Percentiles rank a stretch among this genome's conserved stretches.
Conservation (phyloP, 2,888 invertebrate genomes). For the Tineola bisselliella region DNA sequence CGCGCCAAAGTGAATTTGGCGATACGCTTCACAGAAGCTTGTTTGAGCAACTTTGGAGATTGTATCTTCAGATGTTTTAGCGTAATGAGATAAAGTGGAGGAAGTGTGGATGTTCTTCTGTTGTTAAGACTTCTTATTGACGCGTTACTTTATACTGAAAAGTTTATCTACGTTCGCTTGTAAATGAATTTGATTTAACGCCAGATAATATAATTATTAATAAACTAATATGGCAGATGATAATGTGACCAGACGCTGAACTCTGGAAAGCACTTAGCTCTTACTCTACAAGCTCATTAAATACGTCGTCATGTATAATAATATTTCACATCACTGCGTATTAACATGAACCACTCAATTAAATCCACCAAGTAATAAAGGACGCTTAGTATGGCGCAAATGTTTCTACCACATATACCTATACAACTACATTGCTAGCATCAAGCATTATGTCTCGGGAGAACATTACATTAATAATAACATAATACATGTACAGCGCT, state of each 20-base stretch:
- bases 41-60: constrained; percentile 11
- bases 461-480: not conserved
- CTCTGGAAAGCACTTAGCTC: constrained; percentile 6
- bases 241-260: constrained; percentile 3
- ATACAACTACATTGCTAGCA: not conserved
- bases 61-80: constrained; percentile 12
- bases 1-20: constrained; percentile 16
- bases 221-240: not conserved
- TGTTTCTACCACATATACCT: not conserved
- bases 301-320: constrained; percentile 1
- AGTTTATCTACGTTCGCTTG: not conserved
- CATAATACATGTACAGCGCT: no score
- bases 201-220: not conserved
- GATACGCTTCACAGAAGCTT: constrained; percentile 13
- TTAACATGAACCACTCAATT: constrained; percentile 11
- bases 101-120: constrained; percentile 8
- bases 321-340: not conserved
- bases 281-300: constrained; percentile 3
- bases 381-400: not conserved
- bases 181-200: not conserved
- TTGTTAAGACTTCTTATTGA: not conserved
- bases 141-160: not conserved
- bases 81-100: constrained; percentile 9
- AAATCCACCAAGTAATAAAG: not conserved
- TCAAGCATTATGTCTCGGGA: not conserved